Evolutionary conservation across 2,797 vertebrate species (phyloP).

Genomic region (Cichlasoma orientale): DNA sequence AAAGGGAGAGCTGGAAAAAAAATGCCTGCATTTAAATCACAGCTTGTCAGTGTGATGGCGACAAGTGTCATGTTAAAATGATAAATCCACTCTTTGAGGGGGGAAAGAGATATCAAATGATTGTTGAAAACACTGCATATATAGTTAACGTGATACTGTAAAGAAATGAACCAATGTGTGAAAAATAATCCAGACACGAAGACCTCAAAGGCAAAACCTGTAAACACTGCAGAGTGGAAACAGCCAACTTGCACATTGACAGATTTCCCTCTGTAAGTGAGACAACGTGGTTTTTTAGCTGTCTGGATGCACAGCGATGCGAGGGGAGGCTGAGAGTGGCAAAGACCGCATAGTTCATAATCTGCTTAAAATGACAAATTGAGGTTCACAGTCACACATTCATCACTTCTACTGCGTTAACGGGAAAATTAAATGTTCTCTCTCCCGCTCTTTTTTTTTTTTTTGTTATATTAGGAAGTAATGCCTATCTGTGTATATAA

Average conservation of each 20-base stretch:
- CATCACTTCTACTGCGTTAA: not conserved
- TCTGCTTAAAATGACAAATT: not conserved
- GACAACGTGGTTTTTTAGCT: not conserved
- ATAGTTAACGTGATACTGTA: not conserved
- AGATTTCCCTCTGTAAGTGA: not conserved
- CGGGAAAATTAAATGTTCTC: not conserved
- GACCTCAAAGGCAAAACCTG: not conserved
- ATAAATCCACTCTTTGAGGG: not conserved
- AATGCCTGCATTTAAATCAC: not conserved
- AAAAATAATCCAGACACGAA: conserved; percentile 8
- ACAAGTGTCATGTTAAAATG: not conserved
- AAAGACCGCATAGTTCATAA: not conserved
- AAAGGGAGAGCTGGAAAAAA: not conserved
- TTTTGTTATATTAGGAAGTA: not conserved
- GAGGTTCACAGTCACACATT: not conserved
- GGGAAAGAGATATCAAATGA: not conserved
- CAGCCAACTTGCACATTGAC: not conserved
- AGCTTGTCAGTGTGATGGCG: not conserved
- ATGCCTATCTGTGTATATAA: not conserved
- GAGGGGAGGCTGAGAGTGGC: not conserved
- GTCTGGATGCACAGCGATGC: not conserved
- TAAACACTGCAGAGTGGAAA: not conserved
- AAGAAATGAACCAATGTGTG: not conserved
- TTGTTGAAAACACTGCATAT: not conserved
- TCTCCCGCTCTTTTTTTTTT: too few species aligned